Base-by-base conservation (phyloP, 2,113 vertebrate genomes). In the Barnardius zonarius region DNA sequence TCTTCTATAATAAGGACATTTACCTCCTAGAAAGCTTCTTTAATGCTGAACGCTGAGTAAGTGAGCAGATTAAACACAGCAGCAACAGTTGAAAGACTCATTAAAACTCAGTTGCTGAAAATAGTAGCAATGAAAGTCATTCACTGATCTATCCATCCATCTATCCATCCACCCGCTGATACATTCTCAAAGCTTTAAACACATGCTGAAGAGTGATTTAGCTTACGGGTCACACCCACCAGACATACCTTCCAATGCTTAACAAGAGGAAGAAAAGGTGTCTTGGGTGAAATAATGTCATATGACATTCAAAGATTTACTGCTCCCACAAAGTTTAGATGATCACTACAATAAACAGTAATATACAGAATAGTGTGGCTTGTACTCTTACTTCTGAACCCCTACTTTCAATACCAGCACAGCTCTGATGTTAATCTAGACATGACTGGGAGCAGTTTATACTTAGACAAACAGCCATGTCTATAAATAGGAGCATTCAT, bases 81-180 rank as follows among this genome's bases (percentile, higher is more conserved):
- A 89, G 91, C 95, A 97, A 94, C 93, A 96, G 90, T 88, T 93
- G 79, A 88, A 81, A 86, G 72, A 92, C 81, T 95, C 80, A 91
- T 93, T 96, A 96, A 91, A 94, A 90, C 44, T 41, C 68, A 86
- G 70, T 30, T 76, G 52, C 91, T 85, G 91, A 89, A 89, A 96
- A 95, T 19, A 96, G 83, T 80, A 79, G 77, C 74, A 85, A 85
- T 63, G 77, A 43, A 94, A 96, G 77, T 67, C 9, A 92, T 85
- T 92, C 73, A 77, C 62, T 77, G 52, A 82, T 75, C 87, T 49
- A 87, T 48, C 77, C 52, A 95, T 81, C 90, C 46, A 92, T 52
- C 72, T 52, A 84, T 14, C 54, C 62, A 90, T 22, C 64, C 87
- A 92, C 13, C 2, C 43, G 90, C 55, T 0, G 0, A 64, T 33